A percentile compares a stretch with the other conserved stretches of the same genome.
Conservation (phyloP, 2,113 vertebrate genomes). For the Eclectus roratus region DNA sequence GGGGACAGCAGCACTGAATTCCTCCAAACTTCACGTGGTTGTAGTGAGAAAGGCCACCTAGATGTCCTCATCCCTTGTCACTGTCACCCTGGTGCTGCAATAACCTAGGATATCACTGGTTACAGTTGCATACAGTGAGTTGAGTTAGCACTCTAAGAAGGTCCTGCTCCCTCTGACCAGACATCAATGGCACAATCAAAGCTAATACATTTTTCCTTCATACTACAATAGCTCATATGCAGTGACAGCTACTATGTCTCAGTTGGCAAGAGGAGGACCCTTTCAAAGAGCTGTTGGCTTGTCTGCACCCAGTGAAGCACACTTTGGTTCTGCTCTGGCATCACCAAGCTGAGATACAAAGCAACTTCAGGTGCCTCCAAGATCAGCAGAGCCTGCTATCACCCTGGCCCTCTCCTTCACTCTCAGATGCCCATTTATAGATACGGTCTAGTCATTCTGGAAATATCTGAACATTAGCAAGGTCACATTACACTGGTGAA, state of each 20-base stretch:
- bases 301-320: background rate
- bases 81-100: background rate
- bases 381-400: background rate
- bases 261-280: background rate
- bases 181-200: background rate
- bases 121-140: background rate
- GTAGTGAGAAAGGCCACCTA: background rate
- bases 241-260: background rate
- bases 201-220: background rate
- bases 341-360: background rate
- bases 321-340: background rate
- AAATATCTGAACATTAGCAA: background rate
- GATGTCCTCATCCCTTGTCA: background rate
- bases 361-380: background rate
- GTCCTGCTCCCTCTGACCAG: background rate
- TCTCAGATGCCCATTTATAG: background rate
- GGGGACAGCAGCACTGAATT: background rate
- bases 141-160: background rate
- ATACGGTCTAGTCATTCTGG: background rate
- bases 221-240: background rate
- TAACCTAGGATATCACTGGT: background rate
- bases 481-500: background rate
- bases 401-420: fast-evolving
- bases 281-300: background rate
- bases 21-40: background rate